These are phyloP conservation scores for Plectrocnemia conspersa DNA, from an alignment of 1,140 invertebrate species.

Conservation along the genomic window DNA sequence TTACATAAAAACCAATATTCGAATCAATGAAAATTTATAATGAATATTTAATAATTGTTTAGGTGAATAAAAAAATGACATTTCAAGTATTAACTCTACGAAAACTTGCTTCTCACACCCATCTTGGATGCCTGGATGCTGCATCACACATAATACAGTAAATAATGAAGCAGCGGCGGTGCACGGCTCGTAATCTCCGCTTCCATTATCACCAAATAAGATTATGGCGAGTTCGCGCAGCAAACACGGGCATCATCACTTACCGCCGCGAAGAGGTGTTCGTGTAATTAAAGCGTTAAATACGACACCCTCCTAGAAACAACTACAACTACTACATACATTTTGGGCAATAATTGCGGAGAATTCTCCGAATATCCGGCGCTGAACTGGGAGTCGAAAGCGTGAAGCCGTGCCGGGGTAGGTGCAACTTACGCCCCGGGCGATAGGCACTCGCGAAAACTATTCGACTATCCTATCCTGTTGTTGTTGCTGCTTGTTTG, in stretches of 20 bases:
- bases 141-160: neutral
- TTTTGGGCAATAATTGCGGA: neutral
- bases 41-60: no score
- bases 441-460: no score
- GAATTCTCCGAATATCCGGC: slow-evolving; percentile 23
- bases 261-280: slow-evolving; percentile 25
- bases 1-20: no score
- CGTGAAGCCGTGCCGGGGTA: slow-evolving; percentile 15
- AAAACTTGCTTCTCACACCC: no score
- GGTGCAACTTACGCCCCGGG: slow-evolving; percentile 12
- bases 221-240: slow-evolving; percentile 24
- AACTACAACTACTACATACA: neutral
- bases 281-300: slow-evolving; percentile 34
- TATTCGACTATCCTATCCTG: no score
- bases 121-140: no score
- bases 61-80: no score
- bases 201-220: slow-evolving; percentile 23
- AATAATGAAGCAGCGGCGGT: slow-evolving; percentile 9
- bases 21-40: no score
- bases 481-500: no score
- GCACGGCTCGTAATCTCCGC: slow-evolving; percentile 5
- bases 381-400: slow-evolving; percentile 8
- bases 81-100: no score
- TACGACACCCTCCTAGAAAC: slow-evolving; percentile 1
- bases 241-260: slow-evolving; percentile 20